Evolutionary conservation across 1,140 invertebrate genomes (phyloP), one percentile per base, ranked within the genome.

Genomic region (Caenorhabditis latens): DNA sequence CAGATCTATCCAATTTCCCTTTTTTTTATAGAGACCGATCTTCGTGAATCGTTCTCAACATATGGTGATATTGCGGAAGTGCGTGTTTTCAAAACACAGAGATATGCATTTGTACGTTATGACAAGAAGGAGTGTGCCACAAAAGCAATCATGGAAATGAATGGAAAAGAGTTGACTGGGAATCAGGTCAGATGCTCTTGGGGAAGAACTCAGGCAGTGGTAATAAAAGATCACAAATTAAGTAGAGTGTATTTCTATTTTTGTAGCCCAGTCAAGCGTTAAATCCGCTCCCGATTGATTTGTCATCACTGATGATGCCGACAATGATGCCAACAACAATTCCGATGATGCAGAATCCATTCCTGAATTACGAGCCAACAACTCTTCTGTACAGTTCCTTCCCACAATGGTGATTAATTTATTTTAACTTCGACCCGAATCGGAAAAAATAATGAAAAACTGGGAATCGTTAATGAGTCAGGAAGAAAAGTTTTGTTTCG

Each of bases 81-180:
- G 92, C 94, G 98, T 89, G 97, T 99, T 87, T 99, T 99, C 94
- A 99, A 99, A 94, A 97, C 99, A 92, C 99, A 99, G 94, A 98
- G 98, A 91, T 99, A 99, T 93, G 97, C 97, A 90, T 99, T 99
- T 93, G 96, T 98, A 2, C 98, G 97, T 93, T 99, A 98, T 94
- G 96, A 96, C n/a, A 97, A 96, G 84, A 99, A 99, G 93, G 97
- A 99, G 94, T 96, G 96, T 86, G 98, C 98, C 53, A 97, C 97
- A 75, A 96, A 98, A 93, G 98, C 98, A 86, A 99, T 99, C 90
- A 97, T 98, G 84, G 96, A 95, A 32, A 96, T 98, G n/a, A 97
- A 99, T 94, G 99, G 98, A 93, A 96, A 96, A 19, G 97, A 98
- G 92, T 96, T 99, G 88, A 97, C 96, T 93, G 97, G 97, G 16